Conservation (phyloP, 1,140 invertebrate species). For the Dendroctonus ponderosae region DNA sequence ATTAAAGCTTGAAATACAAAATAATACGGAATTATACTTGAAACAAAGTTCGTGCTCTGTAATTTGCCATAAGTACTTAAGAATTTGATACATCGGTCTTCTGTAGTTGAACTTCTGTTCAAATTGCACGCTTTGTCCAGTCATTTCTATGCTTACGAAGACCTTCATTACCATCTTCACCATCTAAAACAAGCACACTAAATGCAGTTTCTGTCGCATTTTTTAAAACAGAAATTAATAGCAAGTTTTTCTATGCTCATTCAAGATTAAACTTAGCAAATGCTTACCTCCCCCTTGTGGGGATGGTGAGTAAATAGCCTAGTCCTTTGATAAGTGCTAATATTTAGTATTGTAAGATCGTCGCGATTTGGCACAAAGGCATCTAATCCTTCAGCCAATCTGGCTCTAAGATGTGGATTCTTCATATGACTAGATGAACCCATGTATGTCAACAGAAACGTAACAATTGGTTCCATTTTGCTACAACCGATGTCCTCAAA, state of each 20-base stretch:
- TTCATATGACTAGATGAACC: constrained; percentile 76
- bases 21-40: constrained; percentile 57
- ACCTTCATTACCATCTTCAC: constrained; percentile 79
- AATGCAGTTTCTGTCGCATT: no score
- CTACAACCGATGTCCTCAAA: constrained; percentile 62
- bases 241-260: no score
- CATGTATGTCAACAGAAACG: constrained; percentile 69
- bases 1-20: constrained; percentile 6
- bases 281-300: constrained; percentile 50
- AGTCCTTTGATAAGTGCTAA: constrained; percentile 67
- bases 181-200: constrained; percentile 54
- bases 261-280: no score
- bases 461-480: constrained; percentile 72
- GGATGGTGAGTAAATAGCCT: constrained; percentile 77
- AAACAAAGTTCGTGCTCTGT: constrained; percentile 73
- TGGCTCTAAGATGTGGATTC: constrained; percentile 88
- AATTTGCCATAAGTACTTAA: constrained; percentile 89
- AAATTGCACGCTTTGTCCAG: constrained; percentile 91
- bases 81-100: constrained; percentile 89
- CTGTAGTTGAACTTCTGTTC: constrained; percentile 98
- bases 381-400: constrained; percentile 85
- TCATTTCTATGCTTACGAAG: constrained; percentile 97
- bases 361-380: constrained; percentile 71
- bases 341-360: constrained; percentile 56
- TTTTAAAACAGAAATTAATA: no score